Conservation (phyloP, 1,140 invertebrate species). For the Teleopsis dalmanni region DNA sequence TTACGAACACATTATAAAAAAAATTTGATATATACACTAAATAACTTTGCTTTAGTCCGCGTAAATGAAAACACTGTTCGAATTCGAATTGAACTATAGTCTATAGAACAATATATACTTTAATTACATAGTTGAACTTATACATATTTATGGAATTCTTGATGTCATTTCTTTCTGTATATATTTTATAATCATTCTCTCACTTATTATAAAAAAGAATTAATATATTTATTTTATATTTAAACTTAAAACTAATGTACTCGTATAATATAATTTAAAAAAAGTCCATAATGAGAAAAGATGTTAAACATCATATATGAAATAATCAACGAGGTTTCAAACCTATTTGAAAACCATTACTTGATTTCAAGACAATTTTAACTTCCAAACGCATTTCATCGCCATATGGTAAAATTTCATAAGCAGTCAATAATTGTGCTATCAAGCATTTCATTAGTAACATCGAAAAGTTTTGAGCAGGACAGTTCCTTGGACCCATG, state of each 20-base stretch:
- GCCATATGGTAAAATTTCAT: slow-evolving; percentile 45
- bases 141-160: too few species aligned
- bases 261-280: neutral
- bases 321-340: slow-evolving; percentile 13
- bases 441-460: slow-evolving; percentile 38
- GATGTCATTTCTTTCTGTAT: too few species aligned
- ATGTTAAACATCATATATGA: neutral
- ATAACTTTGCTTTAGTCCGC: too few species aligned
- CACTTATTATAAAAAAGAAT: neutral
- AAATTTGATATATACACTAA: too few species aligned
- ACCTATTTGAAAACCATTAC: slow-evolving; percentile 28
- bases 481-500: slow-evolving; percentile 62
- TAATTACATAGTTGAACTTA: too few species aligned
- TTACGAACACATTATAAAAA: too few species aligned
- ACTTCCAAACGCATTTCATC: slow-evolving; percentile 19
- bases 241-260: too few species aligned
- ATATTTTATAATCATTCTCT: neutral
- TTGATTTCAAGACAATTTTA: slow-evolving; percentile 30
- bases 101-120: too few species aligned
- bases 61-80: too few species aligned
- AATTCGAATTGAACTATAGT: too few species aligned
- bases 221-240: too few species aligned
- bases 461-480: slow-evolving; percentile 48
- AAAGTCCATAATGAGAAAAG: neutral
- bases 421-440: slow-evolving; percentile 33